Base-by-base conservation (phyloP, 2,797 vertebrate species). In the Tamandua tetradactyla region DNA sequence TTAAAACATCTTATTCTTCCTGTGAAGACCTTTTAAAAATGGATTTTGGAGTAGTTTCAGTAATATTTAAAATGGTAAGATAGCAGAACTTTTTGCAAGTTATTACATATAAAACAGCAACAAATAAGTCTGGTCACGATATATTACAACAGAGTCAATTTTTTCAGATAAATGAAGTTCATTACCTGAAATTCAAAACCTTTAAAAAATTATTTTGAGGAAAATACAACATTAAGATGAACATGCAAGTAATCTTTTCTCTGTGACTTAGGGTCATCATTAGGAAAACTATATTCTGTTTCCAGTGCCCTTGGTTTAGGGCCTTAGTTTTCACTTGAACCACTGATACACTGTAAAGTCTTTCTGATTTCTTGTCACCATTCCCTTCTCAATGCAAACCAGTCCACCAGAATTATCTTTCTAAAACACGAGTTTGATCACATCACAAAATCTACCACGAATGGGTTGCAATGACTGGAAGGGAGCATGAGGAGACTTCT, bases 1-100 rank as follows among this genome's bases (percentile, higher is more conserved):
- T 93, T 55, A 32, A 93, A 81, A 59, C 35, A 62, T 15, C 12
- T 66, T 75, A 94, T 91, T 80, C 42, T 93, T 90, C 62, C 69
- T 61, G 1, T 76, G 72, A 96, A 86, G 32, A 68, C 44, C 44
- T 47, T 47, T 47, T 7, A 47, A 47, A 47, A 47, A 47, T 47
- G 44, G 44, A 47, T 47, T 47, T 44, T 47, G 44, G 44, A 47
- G 47, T 47, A 47, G 44, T 47, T 47, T 47, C 44, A 47, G 11
- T 47, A 47, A 47, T 47, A 47, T 47, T 47, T 47, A 47, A 47
- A 47, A 47, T 47, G 44, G 44, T 11, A 47, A 7, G 44, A 47
- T 47, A 47, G 11, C 11, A 47, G 44, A 47, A 47, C 44, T 47
- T 47, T 47, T 47, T 47, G 44, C 44, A 47, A 7, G 44, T 47